Evolutionary conservation across 2,888 invertebrate species (phyloP).

Genomic region (Endomychus coccineus): DNA sequence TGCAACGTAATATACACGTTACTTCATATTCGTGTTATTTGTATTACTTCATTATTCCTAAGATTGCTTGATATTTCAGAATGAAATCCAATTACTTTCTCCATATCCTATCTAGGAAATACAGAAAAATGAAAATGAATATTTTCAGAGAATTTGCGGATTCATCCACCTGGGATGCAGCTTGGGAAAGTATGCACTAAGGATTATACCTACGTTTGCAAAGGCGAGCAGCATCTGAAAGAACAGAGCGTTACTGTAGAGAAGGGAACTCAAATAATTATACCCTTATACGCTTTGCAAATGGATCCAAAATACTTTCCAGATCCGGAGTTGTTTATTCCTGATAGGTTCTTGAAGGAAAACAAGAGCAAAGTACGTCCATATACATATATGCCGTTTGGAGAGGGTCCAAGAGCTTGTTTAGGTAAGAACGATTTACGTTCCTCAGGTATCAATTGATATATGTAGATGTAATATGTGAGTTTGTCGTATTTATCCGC

Average conservation of each 20-base stretch:
- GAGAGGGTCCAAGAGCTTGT: constrained; percentile 33
- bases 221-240: constrained; percentile 25
- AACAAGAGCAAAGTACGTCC: constrained; percentile 28
- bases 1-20: too few species aligned
- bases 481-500: too few species aligned
- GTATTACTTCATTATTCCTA: too few species aligned
- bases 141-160: constrained; percentile 21
- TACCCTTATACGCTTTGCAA: constrained; percentile 22
- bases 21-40: too few species aligned
- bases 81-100: too few species aligned
- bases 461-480: too few species aligned
- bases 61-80: too few species aligned
- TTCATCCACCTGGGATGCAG: constrained; percentile 27
- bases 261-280: constrained; percentile 19
- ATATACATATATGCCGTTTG: constrained; percentile 30
- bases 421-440: too few species aligned
- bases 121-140: constrained; percentile 1
- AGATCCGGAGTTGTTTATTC: constrained; percentile 22
- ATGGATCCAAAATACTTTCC: constrained; percentile 22
- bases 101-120: too few species aligned
- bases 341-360: constrained; percentile 27
- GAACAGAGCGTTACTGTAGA: constrained; percentile 18
- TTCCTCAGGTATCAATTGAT: too few species aligned
- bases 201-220: constrained; percentile 20
- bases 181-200: constrained; percentile 25